phyloP scores from a whole-genome alignment of 2,888 invertebrate genomes.

The Lucinisca nassula region DNA sequence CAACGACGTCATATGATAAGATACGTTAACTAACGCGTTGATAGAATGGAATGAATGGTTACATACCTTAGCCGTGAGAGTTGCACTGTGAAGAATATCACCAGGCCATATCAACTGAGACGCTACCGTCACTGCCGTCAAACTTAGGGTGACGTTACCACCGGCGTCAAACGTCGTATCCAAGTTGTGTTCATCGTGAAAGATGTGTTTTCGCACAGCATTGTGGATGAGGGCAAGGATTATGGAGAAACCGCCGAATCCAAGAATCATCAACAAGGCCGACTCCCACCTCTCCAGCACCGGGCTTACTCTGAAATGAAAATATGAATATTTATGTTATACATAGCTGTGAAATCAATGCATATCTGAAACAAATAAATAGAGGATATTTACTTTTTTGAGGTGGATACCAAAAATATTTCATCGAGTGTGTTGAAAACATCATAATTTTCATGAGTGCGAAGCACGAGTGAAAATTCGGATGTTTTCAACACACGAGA shows the following conservation, averaged over 20 bases:
- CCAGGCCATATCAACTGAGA: constrained; percentile 85
- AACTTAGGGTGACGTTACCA: constrained; percentile 82
- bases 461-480: no score
- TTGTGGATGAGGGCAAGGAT: constrained; percentile 83
- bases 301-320: constrained; percentile 77
- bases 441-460: no score
- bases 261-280: constrained; percentile 82
- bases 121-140: constrained; percentile 84
- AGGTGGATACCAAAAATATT: no score
- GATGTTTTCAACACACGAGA: no score
- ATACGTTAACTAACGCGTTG: no score
- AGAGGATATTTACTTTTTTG: no score
- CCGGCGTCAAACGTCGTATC: constrained; percentile 86
- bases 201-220: constrained; percentile 82
- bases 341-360: no score
- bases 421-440: no score
- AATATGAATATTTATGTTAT: no score
- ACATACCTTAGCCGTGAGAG: constrained; percentile 81
- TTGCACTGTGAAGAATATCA: constrained; percentile 85
- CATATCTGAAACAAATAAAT: no score
- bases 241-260: constrained; percentile 84
- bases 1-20: no score
- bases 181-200: constrained; percentile 84
- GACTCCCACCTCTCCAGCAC: constrained; percentile 81
- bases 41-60: no score